Conservation (phyloP, 2,113 vertebrate genomes). For the Hipposideros armiger region DNA sequence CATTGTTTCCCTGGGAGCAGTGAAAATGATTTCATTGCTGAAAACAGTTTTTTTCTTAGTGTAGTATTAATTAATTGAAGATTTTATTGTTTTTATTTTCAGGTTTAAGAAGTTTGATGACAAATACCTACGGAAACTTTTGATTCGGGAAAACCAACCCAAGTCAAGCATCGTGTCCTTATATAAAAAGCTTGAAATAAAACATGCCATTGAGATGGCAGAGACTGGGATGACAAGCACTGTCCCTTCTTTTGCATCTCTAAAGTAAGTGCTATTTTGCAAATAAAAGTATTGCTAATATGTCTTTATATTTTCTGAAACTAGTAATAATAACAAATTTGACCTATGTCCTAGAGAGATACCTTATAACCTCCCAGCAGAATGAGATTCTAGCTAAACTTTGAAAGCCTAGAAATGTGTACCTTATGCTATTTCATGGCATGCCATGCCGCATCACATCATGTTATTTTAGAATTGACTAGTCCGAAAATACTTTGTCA, state of each 20-base stretch:
- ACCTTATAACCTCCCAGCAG: neutral
- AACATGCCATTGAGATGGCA: constrained; percentile 93
- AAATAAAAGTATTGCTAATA: neutral
- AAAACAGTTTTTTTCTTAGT: neutral
- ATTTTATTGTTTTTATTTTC: constrained; percentile 31
- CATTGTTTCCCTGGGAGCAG: neutral
- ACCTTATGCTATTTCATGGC: neutral
- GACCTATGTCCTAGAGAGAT: neutral
- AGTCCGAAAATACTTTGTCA: neutral
- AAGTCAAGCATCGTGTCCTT: constrained; percentile 94
- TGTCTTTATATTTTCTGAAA: neutral
- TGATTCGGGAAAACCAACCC: constrained; percentile 90
- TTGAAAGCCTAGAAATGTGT: neutral
- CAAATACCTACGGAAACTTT: constrained; percentile 89
- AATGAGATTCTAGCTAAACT: neutral
- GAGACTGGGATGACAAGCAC: constrained; percentile 89
- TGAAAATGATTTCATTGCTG: neutral
- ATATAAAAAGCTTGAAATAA: constrained; percentile 95
- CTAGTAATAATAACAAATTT: neutral
- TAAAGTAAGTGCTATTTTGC: constrained; percentile 86
- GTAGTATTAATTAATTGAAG: neutral
- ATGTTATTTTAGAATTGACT: neutral
- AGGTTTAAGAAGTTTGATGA: constrained; percentile 95
- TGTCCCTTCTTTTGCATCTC: constrained; percentile 87
- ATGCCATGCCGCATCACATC: too few species aligned